A percentile compares a stretch with the other conserved stretches of the same genome.
Evolutionary conservation across 2,797 vertebrate species (phyloP).

Genomic region (Oreochromis grahami): DNA sequence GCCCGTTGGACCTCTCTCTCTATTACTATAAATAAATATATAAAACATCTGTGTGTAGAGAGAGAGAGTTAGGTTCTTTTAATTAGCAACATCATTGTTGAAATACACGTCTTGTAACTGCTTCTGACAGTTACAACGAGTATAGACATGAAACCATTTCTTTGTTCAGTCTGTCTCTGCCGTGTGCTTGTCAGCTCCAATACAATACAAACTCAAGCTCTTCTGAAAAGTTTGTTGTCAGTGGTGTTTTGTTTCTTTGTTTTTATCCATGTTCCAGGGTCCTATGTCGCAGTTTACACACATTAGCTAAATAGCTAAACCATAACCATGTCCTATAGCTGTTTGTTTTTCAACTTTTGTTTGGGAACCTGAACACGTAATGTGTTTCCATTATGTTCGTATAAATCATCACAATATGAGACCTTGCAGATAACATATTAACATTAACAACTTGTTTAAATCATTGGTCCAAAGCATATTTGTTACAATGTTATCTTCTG

Average conservation of each 20-base stretch:
- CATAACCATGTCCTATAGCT: neutral
- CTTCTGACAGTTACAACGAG: neutral
- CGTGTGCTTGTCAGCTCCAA: neutral
- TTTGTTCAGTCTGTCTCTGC: neutral
- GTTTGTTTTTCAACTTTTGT: neutral
- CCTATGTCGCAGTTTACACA: neutral
- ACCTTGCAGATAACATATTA: neutral
- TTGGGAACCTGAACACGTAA: neutral
- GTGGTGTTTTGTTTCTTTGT: neutral
- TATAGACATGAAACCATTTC: neutral
- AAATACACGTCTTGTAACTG: neutral
- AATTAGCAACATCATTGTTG: accelerated
- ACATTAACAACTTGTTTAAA: neutral
- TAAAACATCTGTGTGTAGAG: neutral
- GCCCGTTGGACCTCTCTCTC: neutral
- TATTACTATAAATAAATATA: neutral
- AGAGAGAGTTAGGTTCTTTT: neutral
- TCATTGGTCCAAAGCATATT: neutral
- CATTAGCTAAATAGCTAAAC: neutral
- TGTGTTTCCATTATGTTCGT: neutral
- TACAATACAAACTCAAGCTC: neutral
- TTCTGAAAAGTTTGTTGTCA: neutral
- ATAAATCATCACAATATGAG: neutral
- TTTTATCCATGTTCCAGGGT: neutral
- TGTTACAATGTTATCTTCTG: neutral